Conservation (phyloP, 2,888 invertebrate species). For the Cantharis flavilabris region DNA sequence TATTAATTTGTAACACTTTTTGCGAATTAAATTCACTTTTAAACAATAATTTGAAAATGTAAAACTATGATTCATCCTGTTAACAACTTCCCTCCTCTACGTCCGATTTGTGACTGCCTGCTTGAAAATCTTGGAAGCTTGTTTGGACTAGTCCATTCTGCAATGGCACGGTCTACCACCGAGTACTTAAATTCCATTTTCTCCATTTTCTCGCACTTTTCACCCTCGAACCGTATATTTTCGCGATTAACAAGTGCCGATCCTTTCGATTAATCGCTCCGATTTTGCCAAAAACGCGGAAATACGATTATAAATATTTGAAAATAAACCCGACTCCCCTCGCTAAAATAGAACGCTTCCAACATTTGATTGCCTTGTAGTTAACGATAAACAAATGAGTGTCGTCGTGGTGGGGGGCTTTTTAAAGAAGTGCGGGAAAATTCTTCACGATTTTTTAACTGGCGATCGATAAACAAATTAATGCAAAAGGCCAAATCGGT, state of each 20-base stretch:
- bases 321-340: conserved; percentile 31
- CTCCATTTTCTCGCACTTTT: background rate
- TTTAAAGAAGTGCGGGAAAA: conserved; percentile 16
- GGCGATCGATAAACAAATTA: background rate
- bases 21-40: conserved; percentile 48
- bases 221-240: background rate
- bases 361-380: conserved; percentile 25
- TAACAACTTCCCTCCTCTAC: conserved; percentile 53
- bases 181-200: background rate
- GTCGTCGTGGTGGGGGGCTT: conserved; percentile 7
- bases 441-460: background rate
- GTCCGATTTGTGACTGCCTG: conserved; percentile 57
- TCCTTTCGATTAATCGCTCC: background rate
- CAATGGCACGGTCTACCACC: conserved; percentile 32
- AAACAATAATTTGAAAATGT: conserved; percentile 53
- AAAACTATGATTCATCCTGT: conserved; percentile 58
- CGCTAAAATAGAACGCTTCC: conserved; percentile 23
- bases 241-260: background rate
- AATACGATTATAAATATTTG: conserved; percentile 7
- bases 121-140: conserved; percentile 55
- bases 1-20: conserved; percentile 45
- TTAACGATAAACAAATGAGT: conserved; percentile 29
- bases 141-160: conserved; percentile 55
- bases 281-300: background rate
- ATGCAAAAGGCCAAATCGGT: background rate